Base-by-base conservation (phyloP, 2,113 vertebrate genomes). In the Columba janthina region DNA sequence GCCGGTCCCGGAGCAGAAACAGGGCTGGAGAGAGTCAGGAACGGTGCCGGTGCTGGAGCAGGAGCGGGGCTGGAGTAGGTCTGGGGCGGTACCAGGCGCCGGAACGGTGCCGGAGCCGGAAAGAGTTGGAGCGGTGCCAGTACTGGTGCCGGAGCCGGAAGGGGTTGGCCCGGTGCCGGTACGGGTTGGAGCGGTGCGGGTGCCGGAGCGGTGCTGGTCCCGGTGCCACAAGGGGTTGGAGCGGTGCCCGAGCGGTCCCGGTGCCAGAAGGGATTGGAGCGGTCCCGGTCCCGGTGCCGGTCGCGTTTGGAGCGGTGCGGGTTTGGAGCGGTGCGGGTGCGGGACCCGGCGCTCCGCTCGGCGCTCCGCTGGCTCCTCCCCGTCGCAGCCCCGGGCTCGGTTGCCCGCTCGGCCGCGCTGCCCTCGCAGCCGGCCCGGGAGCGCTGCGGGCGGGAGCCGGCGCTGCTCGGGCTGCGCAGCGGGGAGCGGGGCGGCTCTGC, bases 281-380 rank as follows among this genome's bases (percentile, higher is more conserved):
- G 26, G 15, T 17, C 16, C 17, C 12, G 44, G 73, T 70, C 26
- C 42, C n/a, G 15, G 51, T 8, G 48, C 21, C n/a, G n/a, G 38
- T 15, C 36, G 51, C 13, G 38, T 46, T 4, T 46, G 44, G 44
- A 46, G 67, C 64, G 46, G n/a, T 11, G 32, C 20, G 1, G 54
- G 61, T 21, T 40, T 40, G 40, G 40, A 40, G 74, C 75, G 60
- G 65, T 62, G 8, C 60, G 65, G 93, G 81, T 12, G 67, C 85
- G 73, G 44, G 57, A 54, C 91, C 71, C 44, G 94, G 44, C 32
- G 16, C 62, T 78, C 5, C n/a, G 44, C 61, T 76, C 89, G 31
- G 85, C 25, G 77, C 85, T 32, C 58, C 91, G 44, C 74, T 90
- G 94, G 95, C 96, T 95, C 97, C 97, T 87, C 97, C 97, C 93